Percentiles rank a stretch among this genome's conserved stretches.
These are phyloP conservation scores for Crossoptilon crossoptilon DNA, from an alignment of 2,797 vertebrate genomes.

Conservation along the genomic window DNA sequence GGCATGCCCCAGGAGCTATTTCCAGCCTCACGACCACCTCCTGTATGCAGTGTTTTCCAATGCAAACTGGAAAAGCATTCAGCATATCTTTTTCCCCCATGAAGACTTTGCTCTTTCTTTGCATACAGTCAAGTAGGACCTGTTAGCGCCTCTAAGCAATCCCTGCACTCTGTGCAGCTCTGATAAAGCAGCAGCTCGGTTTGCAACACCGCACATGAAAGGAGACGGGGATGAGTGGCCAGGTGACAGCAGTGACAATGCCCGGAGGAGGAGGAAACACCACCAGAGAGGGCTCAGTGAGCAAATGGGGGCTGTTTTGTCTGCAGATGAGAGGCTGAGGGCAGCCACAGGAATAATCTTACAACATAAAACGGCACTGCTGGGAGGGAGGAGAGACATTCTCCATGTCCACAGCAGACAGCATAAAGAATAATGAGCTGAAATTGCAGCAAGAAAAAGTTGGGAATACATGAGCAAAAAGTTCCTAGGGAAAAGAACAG, in stretches of 20 bases:
- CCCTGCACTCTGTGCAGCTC: neutral
- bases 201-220: neutral
- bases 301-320: neutral
- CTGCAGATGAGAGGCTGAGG: neutral
- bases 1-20: neutral
- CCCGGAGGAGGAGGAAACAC: neutral
- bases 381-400: neutral
- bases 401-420: neutral
- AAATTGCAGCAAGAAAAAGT: neutral
- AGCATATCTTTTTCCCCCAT: rapidly evolving
- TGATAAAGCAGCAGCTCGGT: neutral
- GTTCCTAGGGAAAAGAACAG: neutral
- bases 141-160: neutral
- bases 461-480: neutral
- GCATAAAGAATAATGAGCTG: constrained; percentile 13
- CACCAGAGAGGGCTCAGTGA: neutral
- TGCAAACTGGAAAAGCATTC: neutral
- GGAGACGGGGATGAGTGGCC: neutral
- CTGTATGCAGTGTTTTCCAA: rapidly evolving
- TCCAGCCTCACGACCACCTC: rapidly evolving
- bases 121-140: neutral
- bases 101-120: neutral
- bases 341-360: neutral
- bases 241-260: neutral
- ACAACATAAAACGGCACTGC: neutral